These are phyloP conservation scores for Strigops habroptila DNA, from an alignment of 2,113 vertebrate genomes.

Conservation along the genomic window DNA sequence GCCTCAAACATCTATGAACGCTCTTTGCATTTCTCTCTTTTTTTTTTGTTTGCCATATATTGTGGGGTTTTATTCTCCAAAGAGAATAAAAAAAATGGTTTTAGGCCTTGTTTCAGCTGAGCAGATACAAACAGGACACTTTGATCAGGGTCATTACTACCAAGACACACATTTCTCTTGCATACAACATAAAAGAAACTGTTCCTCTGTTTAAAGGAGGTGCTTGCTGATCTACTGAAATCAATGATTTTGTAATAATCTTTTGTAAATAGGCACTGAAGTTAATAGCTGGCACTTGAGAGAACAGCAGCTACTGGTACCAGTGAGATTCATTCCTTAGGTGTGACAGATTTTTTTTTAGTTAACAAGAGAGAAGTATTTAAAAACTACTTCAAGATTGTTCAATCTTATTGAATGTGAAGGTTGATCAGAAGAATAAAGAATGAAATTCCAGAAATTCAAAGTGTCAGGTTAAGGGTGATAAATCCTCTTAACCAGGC, in stretches of 20 bases:
- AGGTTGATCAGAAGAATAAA: neutral
- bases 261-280: neutral
- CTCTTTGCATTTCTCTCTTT: neutral
- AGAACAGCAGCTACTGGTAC: neutral
- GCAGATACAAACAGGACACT: neutral
- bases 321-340: neutral
- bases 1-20: neutral
- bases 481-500: neutral
- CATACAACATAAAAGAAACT: neutral
- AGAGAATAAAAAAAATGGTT: neutral
- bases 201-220: neutral
- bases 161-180: neutral
- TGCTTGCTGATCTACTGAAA: neutral
- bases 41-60: neutral
- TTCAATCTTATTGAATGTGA: neutral
- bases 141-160: neutral
- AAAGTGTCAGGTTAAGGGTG: neutral
- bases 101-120: neutral
- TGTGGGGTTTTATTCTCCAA: neutral
- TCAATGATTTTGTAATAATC: neutral
- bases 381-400: neutral
- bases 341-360: neutral
- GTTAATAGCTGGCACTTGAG: neutral
- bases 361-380: neutral
- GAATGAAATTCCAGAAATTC: neutral